A percentile compares a stretch with the other conserved stretches of the same genome.
These are phyloP conservation scores for Mormyrus iriodes DNA, from an alignment of 2,113 vertebrate genomes.

Conservation along the genomic window DNA sequence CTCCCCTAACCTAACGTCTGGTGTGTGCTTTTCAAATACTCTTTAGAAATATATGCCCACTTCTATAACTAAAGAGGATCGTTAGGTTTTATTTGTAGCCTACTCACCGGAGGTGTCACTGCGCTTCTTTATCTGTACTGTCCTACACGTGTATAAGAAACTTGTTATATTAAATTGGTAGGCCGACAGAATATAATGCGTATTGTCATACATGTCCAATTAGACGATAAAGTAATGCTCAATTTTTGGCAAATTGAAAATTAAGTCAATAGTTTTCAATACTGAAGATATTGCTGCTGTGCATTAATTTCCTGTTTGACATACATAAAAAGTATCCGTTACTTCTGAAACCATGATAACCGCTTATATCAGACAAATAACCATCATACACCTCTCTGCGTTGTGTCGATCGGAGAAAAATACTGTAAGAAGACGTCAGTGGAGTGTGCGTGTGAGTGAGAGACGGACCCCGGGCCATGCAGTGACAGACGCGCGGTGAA, in stretches of 20 bases:
- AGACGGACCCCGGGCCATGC: background rate
- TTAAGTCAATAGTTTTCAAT: background rate
- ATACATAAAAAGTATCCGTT: background rate
- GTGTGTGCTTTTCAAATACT: background rate
- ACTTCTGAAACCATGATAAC: background rate
- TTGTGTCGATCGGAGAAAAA: slow-evolving; percentile 33
- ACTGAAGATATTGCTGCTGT: background rate
- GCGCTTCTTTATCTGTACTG: background rate
- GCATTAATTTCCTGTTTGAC: background rate
- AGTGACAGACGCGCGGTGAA: slow-evolving; percentile 31
- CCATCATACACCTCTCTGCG: slow-evolving; percentile 30
- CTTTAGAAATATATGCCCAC: background rate
- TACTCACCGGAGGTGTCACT: background rate
- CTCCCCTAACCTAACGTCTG: background rate
- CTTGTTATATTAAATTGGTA: background rate
- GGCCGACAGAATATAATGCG: background rate
- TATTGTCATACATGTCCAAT: background rate
- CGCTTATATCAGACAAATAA: background rate
- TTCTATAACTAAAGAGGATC: background rate
- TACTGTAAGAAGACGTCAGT: background rate
- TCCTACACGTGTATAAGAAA: background rate
- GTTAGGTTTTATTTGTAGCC: slow-evolving; percentile 4
- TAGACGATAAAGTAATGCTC: background rate
- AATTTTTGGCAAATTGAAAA: background rate
- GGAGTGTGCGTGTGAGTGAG: slow-evolving; percentile 1